phyloP scores from a whole-genome alignment of 2,797 vertebrate genomes.

The Semotilus atromaculatus region DNA sequence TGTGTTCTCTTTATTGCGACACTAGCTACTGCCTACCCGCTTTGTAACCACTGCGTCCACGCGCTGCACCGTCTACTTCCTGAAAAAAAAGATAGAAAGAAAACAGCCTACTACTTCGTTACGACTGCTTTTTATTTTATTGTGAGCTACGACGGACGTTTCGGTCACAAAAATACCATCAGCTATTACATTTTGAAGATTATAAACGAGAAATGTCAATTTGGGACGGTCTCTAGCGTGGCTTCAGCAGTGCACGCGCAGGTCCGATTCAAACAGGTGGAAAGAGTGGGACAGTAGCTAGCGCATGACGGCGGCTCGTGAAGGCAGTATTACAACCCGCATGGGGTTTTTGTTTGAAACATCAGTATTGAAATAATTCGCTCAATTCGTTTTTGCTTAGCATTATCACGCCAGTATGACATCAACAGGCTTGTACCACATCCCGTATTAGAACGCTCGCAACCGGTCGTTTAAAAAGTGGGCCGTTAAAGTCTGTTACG shows the following conservation, averaged over 20 bases:
- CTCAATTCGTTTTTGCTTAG: not conserved
- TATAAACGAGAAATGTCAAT: constrained; percentile 3
- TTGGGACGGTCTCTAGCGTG: constrained; percentile 35
- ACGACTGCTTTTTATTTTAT: not conserved
- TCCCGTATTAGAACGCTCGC: constrained; percentile 31
- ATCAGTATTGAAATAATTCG: not conserved
- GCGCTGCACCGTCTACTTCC: constrained; percentile 28
- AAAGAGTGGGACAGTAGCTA: constrained; percentile 69
- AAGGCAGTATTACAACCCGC: constrained; percentile 38
- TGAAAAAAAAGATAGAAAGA: constrained; percentile 4
- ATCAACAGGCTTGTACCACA: constrained; percentile 23
- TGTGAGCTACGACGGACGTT: not conserved
- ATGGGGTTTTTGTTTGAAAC: not conserved
- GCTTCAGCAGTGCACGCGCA: constrained; percentile 58
- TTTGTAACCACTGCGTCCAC: constrained; percentile 37
- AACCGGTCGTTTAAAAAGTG: constrained; percentile 32
- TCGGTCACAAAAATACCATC: not conserved
- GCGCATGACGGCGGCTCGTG: constrained; percentile 57
- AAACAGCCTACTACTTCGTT: constrained; percentile 15
- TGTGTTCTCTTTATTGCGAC: constrained; percentile 38
- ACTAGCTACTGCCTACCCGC: constrained; percentile 9
- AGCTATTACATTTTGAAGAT: not conserved
- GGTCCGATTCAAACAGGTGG: constrained; percentile 83
- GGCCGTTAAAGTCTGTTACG: constrained; percentile 30
- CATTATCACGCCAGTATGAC: not conserved